A percentile compares a stretch with the other conserved stretches of the same genome.
Conservation (phyloP, 2,113 vertebrate genomes). For the Alectura lathami region DNA sequence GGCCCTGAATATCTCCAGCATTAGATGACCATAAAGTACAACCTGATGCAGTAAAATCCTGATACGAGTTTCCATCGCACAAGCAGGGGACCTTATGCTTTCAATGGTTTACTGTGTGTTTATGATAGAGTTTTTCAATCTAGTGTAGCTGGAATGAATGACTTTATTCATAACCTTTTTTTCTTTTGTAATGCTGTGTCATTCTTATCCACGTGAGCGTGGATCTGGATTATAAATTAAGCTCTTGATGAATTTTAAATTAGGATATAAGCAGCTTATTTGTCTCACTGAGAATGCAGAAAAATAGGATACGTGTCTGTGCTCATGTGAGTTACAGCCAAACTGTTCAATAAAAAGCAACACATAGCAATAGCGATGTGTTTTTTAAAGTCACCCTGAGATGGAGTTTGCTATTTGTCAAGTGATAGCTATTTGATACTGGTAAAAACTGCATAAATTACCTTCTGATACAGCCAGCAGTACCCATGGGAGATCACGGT, state of each 20-base stretch:
- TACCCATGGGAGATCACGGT: slow-evolving; percentile 1
- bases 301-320: background rate
- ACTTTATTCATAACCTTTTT: background rate
- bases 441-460: background rate
- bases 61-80: background rate
- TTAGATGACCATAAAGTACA: background rate
- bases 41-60: background rate
- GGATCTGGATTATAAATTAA: background rate
- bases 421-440: background rate
- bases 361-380: background rate
- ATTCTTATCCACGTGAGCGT: background rate
- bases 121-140: background rate
- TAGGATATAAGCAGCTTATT: background rate
- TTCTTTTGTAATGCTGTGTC: background rate
- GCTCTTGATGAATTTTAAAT: slow-evolving; percentile 11
- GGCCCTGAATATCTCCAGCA: background rate
- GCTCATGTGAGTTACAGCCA: background rate
- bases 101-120: background rate
- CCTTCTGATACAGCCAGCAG: background rate
- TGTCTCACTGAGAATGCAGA: background rate
- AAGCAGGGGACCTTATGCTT: background rate
- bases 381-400: slow-evolving; percentile 6
- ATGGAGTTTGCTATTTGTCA: slow-evolving; percentile 3
- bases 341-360: background rate
- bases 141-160: background rate